Percentiles rank a stretch among this genome's conserved stretches.
phyloP scores from a whole-genome alignment of 2,888 invertebrate species.

The Tetrapedia diversipes region DNA sequence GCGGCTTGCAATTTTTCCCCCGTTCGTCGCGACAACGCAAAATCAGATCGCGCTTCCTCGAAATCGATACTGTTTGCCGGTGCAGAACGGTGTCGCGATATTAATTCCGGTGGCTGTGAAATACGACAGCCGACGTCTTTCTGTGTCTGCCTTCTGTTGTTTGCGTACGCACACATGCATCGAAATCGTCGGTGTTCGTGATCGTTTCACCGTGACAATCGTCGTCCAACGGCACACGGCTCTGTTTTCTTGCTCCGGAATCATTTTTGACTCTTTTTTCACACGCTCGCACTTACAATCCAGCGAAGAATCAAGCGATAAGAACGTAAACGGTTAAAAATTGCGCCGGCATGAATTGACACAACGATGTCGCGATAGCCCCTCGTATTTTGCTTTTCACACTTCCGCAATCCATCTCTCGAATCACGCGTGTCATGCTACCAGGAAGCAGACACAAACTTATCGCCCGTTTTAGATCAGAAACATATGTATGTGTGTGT shows the following conservation, averaged over 20 bases:
- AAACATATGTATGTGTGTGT: too few relatives aligned
- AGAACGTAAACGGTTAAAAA: constrained; percentile 12
- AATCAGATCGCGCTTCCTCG: constrained; percentile 54
- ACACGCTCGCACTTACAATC: not conserved
- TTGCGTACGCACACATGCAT: too few relatives aligned
- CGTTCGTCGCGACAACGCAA: constrained; percentile 21
- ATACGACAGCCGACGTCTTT: not conserved
- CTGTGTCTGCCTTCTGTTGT: not conserved
- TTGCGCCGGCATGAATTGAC: constrained; percentile 24
- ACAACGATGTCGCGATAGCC: not conserved
- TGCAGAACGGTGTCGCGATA: constrained; percentile 56
- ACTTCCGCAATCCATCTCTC: constrained; percentile 24
- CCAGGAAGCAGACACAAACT: constrained; percentile 5
- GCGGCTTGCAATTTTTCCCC: constrained; percentile 34
- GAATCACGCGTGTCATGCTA: constrained; percentile 23
- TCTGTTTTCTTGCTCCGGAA: not conserved
- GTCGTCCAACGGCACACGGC: constrained; percentile 14
- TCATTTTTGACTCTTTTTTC: too few relatives aligned
- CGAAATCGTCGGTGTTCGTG: constrained; percentile 1
- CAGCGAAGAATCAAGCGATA: not conserved
- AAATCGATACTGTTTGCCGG: constrained; percentile 62
- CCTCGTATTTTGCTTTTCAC: constrained; percentile 13
- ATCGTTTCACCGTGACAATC: constrained; percentile 29
- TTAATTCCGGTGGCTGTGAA: constrained; percentile 59
- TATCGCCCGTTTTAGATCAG: not conserved